phyloP scores from a whole-genome alignment of 2,888 invertebrate species.

The Branchipolynoe longqiensis region DNA sequence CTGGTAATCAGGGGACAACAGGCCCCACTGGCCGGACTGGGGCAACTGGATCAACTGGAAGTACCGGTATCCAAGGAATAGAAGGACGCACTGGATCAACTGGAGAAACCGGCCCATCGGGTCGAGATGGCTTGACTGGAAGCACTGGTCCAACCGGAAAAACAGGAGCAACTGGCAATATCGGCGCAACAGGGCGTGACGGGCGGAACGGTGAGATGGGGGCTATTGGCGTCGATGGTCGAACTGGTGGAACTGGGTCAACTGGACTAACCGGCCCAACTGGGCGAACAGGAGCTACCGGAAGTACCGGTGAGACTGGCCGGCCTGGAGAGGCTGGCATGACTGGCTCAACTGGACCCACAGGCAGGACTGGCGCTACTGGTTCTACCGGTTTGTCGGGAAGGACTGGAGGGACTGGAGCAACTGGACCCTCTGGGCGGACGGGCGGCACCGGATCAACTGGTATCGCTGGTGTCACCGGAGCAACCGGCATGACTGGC shows the following conservation, averaged over 20 bases:
- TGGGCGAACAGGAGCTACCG: constrained; percentile 59
- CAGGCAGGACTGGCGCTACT: constrained; percentile 59
- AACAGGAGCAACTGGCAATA: constrained; percentile 59
- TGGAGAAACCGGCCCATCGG: constrained; percentile 61
- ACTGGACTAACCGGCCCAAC: constrained; percentile 62
- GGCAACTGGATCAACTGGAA: constrained; percentile 58
- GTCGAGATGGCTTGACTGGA: constrained; percentile 63
- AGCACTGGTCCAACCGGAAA: constrained; percentile 57
- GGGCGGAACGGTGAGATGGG: constrained; percentile 61
- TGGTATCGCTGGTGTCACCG: constrained; percentile 56
- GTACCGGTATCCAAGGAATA: constrained; percentile 61
- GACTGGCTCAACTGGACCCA: constrained; percentile 34
- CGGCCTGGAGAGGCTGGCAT: constrained; percentile 59
- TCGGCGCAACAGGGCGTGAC: constrained; percentile 60
- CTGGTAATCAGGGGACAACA: constrained; percentile 61
- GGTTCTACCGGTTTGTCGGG: constrained; percentile 62
- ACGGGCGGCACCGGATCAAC: constrained; percentile 54
- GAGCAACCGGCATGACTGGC: constrained; percentile 58
- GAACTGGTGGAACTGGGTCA: constrained; percentile 61
- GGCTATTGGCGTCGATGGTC: constrained; percentile 61
- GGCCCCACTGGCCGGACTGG: constrained; percentile 60
- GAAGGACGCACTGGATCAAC: constrained; percentile 62
- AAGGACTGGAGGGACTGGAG: constrained; percentile 84
- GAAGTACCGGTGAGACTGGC: constrained; percentile 58
- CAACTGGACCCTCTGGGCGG: constrained; percentile 56